These are phyloP conservation scores for Dolichallabes microphthalmus DNA, from an alignment of 2,113 vertebrate genomes.

Conservation along the genomic window DNA sequence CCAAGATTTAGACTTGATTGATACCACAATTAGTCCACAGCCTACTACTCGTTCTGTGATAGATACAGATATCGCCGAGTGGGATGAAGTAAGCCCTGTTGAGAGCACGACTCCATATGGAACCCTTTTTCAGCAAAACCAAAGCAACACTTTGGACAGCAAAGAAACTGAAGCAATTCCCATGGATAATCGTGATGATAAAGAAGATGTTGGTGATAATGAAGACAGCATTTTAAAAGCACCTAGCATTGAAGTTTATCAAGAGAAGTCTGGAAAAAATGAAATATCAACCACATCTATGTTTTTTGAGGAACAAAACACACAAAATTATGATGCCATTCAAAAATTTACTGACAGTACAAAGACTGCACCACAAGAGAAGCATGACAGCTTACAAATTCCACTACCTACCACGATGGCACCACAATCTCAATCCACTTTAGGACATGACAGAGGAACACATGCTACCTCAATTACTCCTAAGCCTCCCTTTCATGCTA, in stretches of 20 bases:
- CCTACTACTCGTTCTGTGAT: constrained; percentile 47
- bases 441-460: not conserved
- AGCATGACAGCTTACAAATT: constrained; percentile 28
- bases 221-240: constrained; percentile 34
- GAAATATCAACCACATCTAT: constrained; percentile 33
- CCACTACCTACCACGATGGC: constrained; percentile 43
- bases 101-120: constrained; percentile 46
- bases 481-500: constrained; percentile 7
- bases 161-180: constrained; percentile 31
- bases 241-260: constrained; percentile 40
- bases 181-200: not conserved
- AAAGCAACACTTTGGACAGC: constrained; percentile 48
- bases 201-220: not conserved
- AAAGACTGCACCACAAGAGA: constrained; percentile 26
- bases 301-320: constrained; percentile 35
- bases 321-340: constrained; percentile 41
- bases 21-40: constrained; percentile 63
- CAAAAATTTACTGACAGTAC: constrained; percentile 37
- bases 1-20: constrained; percentile 45
- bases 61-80: constrained; percentile 43
- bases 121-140: constrained; percentile 45
- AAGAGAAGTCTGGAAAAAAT: constrained; percentile 30
- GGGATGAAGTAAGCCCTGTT: constrained; percentile 41
- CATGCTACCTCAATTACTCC: constrained; percentile 33
- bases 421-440: constrained; percentile 32